These are phyloP conservation scores for Cerastis rubricosa DNA, from an alignment of 2,888 invertebrate species.

Conservation along the genomic window DNA sequence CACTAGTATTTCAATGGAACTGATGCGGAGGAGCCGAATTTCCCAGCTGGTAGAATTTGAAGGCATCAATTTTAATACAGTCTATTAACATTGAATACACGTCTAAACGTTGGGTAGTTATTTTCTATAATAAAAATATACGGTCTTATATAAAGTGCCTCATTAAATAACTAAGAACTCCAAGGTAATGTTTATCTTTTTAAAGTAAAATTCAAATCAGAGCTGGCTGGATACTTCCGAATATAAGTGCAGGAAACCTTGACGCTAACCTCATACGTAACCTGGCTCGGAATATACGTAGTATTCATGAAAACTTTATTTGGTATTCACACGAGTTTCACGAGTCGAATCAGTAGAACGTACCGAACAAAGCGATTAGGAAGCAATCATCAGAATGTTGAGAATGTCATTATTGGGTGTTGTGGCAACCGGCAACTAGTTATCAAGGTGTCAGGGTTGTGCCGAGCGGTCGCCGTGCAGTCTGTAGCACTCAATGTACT, in stretches of 20 bases:
- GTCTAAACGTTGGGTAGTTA: constrained; percentile 49
- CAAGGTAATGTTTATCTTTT: constrained; percentile 60
- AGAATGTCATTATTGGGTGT: constrained; percentile 26
- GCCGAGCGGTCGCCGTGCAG: constrained; percentile 42
- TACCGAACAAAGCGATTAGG: constrained; percentile 38
- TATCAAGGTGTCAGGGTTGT: constrained; percentile 53
- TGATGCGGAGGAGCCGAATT: constrained; percentile 32
- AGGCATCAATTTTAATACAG: constrained; percentile 52
- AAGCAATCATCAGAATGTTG: constrained; percentile 23
- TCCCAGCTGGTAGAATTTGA: constrained; percentile 32
- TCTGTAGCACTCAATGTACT: constrained; percentile 25
- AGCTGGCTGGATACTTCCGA: constrained; percentile 53
- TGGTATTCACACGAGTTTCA: constrained; percentile 14
- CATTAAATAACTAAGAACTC: constrained; percentile 50
- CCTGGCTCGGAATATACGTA: constrained; percentile 30
- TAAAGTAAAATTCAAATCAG: constrained; percentile 57
- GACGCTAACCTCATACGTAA: constrained; percentile 51
- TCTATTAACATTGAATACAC: constrained; percentile 60
- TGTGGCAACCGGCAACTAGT: constrained; percentile 38
- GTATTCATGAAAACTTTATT: constrained; percentile 33
- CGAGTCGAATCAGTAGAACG: constrained; percentile 27
- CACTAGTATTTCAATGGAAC: constrained; percentile 24
- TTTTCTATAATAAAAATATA: constrained; percentile 59
- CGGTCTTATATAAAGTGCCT: constrained; percentile 52
- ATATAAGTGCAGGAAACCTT: constrained; percentile 55